Base-by-base conservation (phyloP, 1,140 invertebrate genomes). In the Drosophila truncata region DNA sequence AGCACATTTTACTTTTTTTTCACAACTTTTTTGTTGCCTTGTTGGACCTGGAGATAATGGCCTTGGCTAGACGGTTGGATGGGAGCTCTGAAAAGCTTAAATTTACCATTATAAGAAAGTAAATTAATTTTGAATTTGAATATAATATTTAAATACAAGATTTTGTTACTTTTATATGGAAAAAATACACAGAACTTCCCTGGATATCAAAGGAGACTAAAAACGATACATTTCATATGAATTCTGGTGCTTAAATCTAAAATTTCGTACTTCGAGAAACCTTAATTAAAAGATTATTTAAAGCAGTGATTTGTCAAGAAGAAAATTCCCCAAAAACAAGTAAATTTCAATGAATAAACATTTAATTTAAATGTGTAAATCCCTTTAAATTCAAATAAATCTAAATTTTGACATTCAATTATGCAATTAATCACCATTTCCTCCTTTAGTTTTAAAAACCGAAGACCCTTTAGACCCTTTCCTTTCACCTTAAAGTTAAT, bases 1-100 rank as follows among this genome's bases (percentile, higher is more conserved):
- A 70, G 50, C 63, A 70, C 10, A 67, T 70, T 67, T 35, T 11
- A 14, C 29, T 23, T 66, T 52, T 50, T 67, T 25, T 9, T 41
- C 11, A 8, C 25, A 20, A n/a, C 14, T 42, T 59, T 66, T 66
- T 52, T 6, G 42, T 11, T 27, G 50, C 13, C 50, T 18, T 16
- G 13, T 20, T 25, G 31, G 14, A 8, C 29, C 20, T 31, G n/a
- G 8, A 14, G n/a, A 62, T 25, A 61, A 61, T 33, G 44, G 46
- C 20, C 52, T 25, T 9, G 13, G 31, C 18, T 54, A 35, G 31
- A 50, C 47, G 9, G 16, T 49, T 49, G 7, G 3, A 14, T 16
- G 46, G 14, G 23, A 31, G n/a, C 27, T 10, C 3, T 31, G 11
- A 33, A n/a, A 18, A 20, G 11, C 27, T 50, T 52, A 20, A 23